Evolutionary conservation across 2,113 vertebrate species (phyloP), one percentile per base, ranked within the genome.

Genomic region (western clawed frog (Xenopus tropicalis)): DNA sequence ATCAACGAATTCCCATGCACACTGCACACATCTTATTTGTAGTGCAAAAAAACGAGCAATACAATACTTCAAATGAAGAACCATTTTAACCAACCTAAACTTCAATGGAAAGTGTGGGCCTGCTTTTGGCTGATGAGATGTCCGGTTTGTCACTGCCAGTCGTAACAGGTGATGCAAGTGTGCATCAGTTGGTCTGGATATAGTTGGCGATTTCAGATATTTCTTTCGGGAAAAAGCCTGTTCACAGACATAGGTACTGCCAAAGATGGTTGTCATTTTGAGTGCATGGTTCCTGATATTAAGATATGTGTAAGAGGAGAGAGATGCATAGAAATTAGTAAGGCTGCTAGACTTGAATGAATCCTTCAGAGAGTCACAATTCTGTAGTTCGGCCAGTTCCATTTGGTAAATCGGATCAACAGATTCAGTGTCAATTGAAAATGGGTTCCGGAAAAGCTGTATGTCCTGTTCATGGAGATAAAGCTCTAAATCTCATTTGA

Each of bases 201-300:
- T 59, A 20, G 57, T 59, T 59, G 57, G 57, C 3, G 57, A 59
- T 59, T 59, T 59, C 57, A 59, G 22, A 59, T 59, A 20, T 59
- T 59, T 59, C 20, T 4, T 59, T 59, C 57, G 11, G 57, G 20
- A 23, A 59, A 59, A 59, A 59, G 57, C 52, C 59, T 70, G 69
- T n/a, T n/a, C n/a, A n/a, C n/a, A n/a, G n/a, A n/a, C n/a, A n/a
- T n/a, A n/a, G n/a, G n/a, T n/a, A n/a, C n/a, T n/a, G n/a, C n/a
- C n/a, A n/a, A n/a, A n/a, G n/a, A n/a, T n/a, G n/a, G n/a, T n/a
- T n/a, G n/a, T 54, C 51, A 70, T 66, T 66, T 48, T 48, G 64
- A 66, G 64, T 46, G 43, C 64, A 66, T 66, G 43, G 64, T 66
- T 66, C 64, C 42, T 66, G 64, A 48, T 20, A 66, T 66, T 8